Evolutionary conservation across 2,888 invertebrate genomes (phyloP), one percentile per base, ranked within the genome.

Genomic region (Dendrolimus houi): DNA sequence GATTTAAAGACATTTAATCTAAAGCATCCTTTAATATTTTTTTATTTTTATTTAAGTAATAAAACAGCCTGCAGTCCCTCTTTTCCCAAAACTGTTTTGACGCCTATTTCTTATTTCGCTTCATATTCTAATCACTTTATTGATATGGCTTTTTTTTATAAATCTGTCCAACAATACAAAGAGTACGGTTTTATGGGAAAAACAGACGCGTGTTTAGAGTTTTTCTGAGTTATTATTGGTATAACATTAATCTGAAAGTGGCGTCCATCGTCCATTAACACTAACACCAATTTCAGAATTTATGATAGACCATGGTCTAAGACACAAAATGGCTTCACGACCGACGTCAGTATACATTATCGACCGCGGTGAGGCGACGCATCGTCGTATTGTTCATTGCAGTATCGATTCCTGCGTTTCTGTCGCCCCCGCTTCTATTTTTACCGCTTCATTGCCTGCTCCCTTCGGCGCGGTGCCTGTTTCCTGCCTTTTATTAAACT

Each of bases 401-500:
- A 73, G 83, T 81, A 87, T 89, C 88, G 89, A 87, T 88, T 81
- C 80, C 77, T 75, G 72, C 79, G 80, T 77, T 80, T 75, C 79
- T 73, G 77, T 82, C 83, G 81, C 83, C 85, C 87, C 81, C 83
- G 74, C 81, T 73, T 87, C 89, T 90, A 90, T 90, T 89, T 90
- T 89, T 89, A 89, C 88, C 87, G 89, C 90, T 87, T 87, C 89
- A 89, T 89, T 86, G 89, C 86, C 74, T 85, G 77, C 87, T 87
- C 89, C 89, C 88, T 89, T 88, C 85, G 75, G 76, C 77, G 84
- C 85, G 75, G 76, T 77, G 84, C 79, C 74, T 77, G 86, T 78
- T 89, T 89, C 89, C 90, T 89, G 90, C 86, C 87, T 86, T 87
- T 85, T 88, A 90, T 89, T 87, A 89, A 88, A 88, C 86, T 88